Evolutionary conservation across 2,113 vertebrate genomes (phyloP).

Genomic region (Pollimyrus isidori): DNA sequence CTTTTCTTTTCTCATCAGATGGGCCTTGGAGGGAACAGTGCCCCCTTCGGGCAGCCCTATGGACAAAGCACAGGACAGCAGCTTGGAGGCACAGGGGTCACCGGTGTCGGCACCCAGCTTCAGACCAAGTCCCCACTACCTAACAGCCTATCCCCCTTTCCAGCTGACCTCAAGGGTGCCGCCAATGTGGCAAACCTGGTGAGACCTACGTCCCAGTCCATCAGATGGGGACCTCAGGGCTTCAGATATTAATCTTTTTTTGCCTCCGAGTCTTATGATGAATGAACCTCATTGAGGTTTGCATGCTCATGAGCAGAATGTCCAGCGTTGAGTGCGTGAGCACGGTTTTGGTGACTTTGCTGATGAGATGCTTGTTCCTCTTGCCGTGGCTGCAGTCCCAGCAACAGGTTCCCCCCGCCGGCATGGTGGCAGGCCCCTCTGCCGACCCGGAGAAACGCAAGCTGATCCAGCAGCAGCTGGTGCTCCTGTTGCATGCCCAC

Average conservation of each 20-base stretch:
- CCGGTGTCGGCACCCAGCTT: slow-evolving; percentile 76
- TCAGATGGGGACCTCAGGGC: too few species aligned
- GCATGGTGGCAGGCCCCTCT: slow-evolving; percentile 83
- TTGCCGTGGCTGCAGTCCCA: slow-evolving; percentile 71
- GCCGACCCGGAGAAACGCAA: slow-evolving; percentile 68
- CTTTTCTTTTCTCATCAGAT: slow-evolving; percentile 63
- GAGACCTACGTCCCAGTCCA: slow-evolving; percentile 40
- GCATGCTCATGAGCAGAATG: neutral
- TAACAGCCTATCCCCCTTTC: slow-evolving; percentile 80
- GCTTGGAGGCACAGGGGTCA: slow-evolving; percentile 23
- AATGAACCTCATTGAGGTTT: neutral
- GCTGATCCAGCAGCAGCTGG: slow-evolving; percentile 40
- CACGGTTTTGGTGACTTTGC: neutral
- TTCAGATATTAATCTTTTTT: neutral
- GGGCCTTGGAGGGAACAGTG: slow-evolving; percentile 78
- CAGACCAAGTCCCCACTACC: slow-evolving; percentile 79
- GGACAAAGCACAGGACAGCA: slow-evolving; percentile 81
- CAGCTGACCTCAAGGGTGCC: slow-evolving; percentile 81
- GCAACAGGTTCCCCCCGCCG: slow-evolving; percentile 67
- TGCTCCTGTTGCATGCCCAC: slow-evolving; percentile 94
- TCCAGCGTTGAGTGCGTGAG: neutral
- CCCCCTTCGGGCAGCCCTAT: slow-evolving; percentile 84
- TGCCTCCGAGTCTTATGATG: neutral
- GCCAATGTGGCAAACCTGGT: slow-evolving; percentile 90
- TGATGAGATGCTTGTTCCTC: slow-evolving; percentile 20